Percentiles rank a stretch among this genome's conserved stretches.
These are phyloP conservation scores for Poecilus cupreus DNA, from an alignment of 2,888 invertebrate species.

Conservation along the genomic window DNA sequence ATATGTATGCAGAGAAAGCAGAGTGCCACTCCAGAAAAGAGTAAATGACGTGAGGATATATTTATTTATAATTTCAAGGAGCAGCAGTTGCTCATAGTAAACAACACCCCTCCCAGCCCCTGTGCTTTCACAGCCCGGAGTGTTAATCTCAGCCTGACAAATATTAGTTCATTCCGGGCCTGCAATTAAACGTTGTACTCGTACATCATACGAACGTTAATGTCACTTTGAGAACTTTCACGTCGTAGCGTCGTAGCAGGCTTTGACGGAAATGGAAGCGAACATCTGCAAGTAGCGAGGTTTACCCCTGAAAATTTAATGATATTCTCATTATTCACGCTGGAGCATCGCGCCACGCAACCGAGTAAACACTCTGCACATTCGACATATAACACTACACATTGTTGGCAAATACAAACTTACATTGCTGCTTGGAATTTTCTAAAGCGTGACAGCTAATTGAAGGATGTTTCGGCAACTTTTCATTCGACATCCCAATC, in stretches of 20 bases:
- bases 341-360: not conserved
- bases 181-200: constrained; percentile 36
- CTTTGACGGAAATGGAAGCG: constrained; percentile 29
- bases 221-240: constrained; percentile 32
- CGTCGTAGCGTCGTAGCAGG: constrained; percentile 10
- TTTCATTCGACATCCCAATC: too few relatives aligned
- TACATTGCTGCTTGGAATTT: too few relatives aligned
- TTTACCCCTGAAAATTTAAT: constrained; percentile 33
- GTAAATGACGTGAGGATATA: not conserved
- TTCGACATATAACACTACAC: not conserved
- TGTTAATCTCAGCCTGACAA: constrained; percentile 20
- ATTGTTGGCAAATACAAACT: too few relatives aligned
- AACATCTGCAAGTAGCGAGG: constrained; percentile 18
- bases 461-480: too few relatives aligned
- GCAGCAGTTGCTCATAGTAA: constrained; percentile 4
- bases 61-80: not conserved
- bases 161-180: constrained; percentile 27
- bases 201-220: constrained; percentile 31
- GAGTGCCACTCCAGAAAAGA: too few relatives aligned
- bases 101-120: not conserved
- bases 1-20: too few relatives aligned
- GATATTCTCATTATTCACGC: constrained; percentile 36
- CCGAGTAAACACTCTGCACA: constrained; percentile 15
- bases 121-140: not conserved
- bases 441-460: too few relatives aligned